phyloP scores from a whole-genome alignment of 1,140 invertebrate species.

The Nomia melanderi region DNA sequence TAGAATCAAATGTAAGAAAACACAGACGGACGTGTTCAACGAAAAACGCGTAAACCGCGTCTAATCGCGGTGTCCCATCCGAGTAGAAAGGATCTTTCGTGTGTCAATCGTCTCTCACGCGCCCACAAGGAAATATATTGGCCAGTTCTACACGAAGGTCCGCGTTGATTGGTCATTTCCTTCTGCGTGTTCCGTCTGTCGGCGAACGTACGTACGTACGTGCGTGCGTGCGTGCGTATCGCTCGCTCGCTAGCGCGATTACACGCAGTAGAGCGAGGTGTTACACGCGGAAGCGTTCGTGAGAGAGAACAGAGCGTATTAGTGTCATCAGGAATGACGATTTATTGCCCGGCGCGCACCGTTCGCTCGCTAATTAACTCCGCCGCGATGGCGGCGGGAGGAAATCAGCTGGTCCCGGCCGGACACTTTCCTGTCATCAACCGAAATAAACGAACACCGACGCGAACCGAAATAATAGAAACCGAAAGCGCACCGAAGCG shows the following conservation, averaged over 20 bases:
- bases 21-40: too few relatives aligned
- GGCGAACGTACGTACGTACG: not conserved
- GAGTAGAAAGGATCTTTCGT: too few relatives aligned
- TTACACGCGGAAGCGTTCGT: constrained; percentile 63
- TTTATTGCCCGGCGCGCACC: constrained; percentile 13
- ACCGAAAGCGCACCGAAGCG: too few relatives aligned
- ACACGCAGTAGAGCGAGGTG: constrained; percentile 51
- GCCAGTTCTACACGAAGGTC: constrained; percentile 60
- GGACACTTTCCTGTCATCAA: not conserved
- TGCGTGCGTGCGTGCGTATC: constrained; percentile 3
- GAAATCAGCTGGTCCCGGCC: not conserved
- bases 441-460: not conserved
- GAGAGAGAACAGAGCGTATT: constrained; percentile 44
- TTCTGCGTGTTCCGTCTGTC: constrained; percentile 61
- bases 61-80: too few relatives aligned
- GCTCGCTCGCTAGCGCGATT: too few relatives aligned
- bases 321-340: constrained; percentile 24
- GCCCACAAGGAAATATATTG: constrained; percentile 50
- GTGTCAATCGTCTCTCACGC: constrained; percentile 14
- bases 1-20: too few relatives aligned
- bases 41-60: too few relatives aligned
- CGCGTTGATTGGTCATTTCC: constrained; percentile 67
- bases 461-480: too few relatives aligned
- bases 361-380: constrained; percentile 8
- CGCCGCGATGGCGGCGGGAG: not conserved